Base-by-base conservation (phyloP, 37 sponge, comb jelly and placozoan genomes). In the Oopsacas minuta region DNA sequence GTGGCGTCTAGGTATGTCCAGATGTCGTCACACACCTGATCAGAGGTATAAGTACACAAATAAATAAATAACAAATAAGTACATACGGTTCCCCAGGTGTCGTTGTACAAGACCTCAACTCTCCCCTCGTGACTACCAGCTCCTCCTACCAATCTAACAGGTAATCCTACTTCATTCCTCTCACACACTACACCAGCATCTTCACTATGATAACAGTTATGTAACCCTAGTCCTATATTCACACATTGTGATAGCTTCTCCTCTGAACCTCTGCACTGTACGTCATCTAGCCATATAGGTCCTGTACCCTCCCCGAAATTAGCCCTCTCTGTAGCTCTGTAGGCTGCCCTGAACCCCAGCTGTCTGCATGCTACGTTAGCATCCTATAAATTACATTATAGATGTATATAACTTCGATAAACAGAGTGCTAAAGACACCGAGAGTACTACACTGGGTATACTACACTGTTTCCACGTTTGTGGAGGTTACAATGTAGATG, bases 1-100 rank as follows among this genome's bases (percentile, higher is more conserved):
- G 23, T 28, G 23, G 91, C 91, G 25, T 85, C 91, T 0, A 0
- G 28, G 34, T 23, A 23, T 25, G 36, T 84, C 91, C 91, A 91
- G 0, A 0, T 0, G 25, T 88, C 84, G 53, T 88, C 86, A 81
- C 91, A 91, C 0, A 91, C 87, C 75, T 61, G 15, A 15, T 17
- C 49, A 42, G 12, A 17, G 15, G 75, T 61, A n/a, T 25, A 20
- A 25, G 22, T 20, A 3, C 7, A 61, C 75, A 61, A 61, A 3
- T 20, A 61, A 3, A 61, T 3, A 3, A 61, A 10, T 3, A 61
- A 61, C 75, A 61, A 61, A 42, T 15, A 42, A 15, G 12, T 42
- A 61, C 75, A 61, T 61, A 61, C 75, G 32, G 75, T 61, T 61
- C 75, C 75, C 75, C 75, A 61, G 5, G 75, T 61, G 22, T 34